Base-by-base conservation (phyloP, 2,113 vertebrate species). In the Lepisosteus osseus region DNA sequence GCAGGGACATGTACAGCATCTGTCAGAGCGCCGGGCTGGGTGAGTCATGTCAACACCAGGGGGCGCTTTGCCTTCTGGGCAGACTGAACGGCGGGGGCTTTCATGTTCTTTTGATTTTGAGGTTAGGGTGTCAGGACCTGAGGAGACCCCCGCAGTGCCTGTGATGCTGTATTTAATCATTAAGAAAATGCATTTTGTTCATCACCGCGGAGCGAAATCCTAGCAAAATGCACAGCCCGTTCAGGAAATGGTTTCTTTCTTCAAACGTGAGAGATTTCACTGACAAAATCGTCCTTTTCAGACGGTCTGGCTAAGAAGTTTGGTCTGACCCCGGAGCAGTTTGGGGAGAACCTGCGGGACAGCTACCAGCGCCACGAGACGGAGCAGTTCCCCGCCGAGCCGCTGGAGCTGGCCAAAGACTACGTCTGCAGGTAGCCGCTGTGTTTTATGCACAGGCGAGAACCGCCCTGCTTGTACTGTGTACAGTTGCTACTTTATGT, bases 301-400 rank as follows among this genome's bases (percentile, higher is more conserved):
- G 97, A 99, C 81, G 96, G 97, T 7, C 84, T 99, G 77, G 97
- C 97, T 62, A 99, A 99, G 83, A 99, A 99, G 83, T 99, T 99
- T 87, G 97, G 97, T 63, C 88, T 99, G 75, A 98, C 97, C 57
- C 97, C 97, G 9, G 97, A 99, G 78, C 97, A 99, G 73, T 99
- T 99, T 84, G 97, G 97, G 69, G 97, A 99, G 79, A 99, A 99
- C 71, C 91, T 99, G 54, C 89, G 97, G 70, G 97, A 99, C 88
- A 99, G 97, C 82, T 99, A 99, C 84, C 97, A 99, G 77, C 94
- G 97, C 64, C 97, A 99, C 0, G 97, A 99, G 82, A 99, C 97
- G 0, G 97, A 99, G 84, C 97, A 99, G 85, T 99, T 99, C 77
- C 97, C 97, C 0, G 97, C 97, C 0, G 97, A 99, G 83, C 97